Base-by-base conservation (phyloP, 2,797 vertebrate species). In the Rallus crepitans region DNA sequence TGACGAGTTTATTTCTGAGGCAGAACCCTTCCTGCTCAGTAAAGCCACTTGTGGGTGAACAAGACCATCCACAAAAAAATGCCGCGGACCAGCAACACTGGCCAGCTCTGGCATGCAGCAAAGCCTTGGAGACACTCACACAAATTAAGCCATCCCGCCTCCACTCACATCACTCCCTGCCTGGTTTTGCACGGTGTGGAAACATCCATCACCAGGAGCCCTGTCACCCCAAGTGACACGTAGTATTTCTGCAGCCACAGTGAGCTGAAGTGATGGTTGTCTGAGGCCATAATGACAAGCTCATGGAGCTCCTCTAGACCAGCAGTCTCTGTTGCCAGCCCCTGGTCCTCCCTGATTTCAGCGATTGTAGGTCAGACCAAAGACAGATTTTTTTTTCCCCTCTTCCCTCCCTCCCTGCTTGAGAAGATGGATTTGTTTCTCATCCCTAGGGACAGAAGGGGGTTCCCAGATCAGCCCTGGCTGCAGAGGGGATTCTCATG, bases 111-210 rank as follows among this genome's bases (percentile, higher is more conserved):
- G 21, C 16, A 27, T 8, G 11, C 55, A 84, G 73, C 85, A 94
- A 84, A 91, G 39, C 77, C 80, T 82, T 47, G 56, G 88, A 70
- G 85, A 90, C 90, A 72, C 47, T 60, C 85, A 77, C 52, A 68
- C n/a, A 77, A 94, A 88, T 88, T 53, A 86, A 95, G 40, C 60
- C 83, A 87, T 89, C 60, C 56, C 15, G 23, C 80, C 90, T 72
- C 84, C 6, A 0, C 82, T 94, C 3, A 2, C n/a, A 73, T 93
- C 77, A 31, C 39, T 86, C 89, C 73, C 83, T 95, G 86, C 70
- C 42, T 95, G 70, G 73, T 76, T 92, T 71, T 92, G 70, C 15
- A 21, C 23, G n/a, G 77, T 0, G 1, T 42, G 64, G 90, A 90
- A 94, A 65, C 45, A 73, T 90, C 93, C 80, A 82, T 88, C 73